A percentile compares a stretch with the other conserved stretches of the same genome.
phyloP scores from a whole-genome alignment of 2,113 vertebrate genomes.

The Sceloporus undulatus region DNA sequence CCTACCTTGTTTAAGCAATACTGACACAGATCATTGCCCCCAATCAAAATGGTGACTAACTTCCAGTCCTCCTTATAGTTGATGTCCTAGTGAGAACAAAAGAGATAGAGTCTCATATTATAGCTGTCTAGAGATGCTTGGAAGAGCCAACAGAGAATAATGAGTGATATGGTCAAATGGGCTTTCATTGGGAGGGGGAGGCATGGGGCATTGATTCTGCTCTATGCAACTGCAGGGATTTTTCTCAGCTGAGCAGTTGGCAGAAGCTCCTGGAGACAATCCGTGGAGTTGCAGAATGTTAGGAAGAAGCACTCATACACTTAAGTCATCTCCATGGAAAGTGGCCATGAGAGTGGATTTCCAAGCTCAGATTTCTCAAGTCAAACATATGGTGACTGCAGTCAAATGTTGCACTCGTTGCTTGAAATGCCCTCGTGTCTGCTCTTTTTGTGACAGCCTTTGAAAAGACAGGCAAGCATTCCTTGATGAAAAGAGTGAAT shows the following conservation, averaged over 20 bases:
- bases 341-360: not conserved
- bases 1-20: constrained; percentile 88
- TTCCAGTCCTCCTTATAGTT: constrained; percentile 93
- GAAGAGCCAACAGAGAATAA: constrained; percentile 17
- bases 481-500: not conserved
- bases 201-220: constrained; percentile 1
- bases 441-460: not conserved
- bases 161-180: constrained; percentile 8
- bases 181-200: not conserved
- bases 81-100: constrained; percentile 80
- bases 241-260: not conserved
- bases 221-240: not conserved
- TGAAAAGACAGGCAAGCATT: not conserved
- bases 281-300: not conserved
- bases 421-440: not conserved
- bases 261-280: not conserved
- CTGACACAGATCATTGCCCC: constrained; percentile 90
- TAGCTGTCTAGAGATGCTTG: constrained; percentile 10
- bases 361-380: not conserved
- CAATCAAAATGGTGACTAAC: constrained; percentile 91
- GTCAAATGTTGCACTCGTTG: not conserved
- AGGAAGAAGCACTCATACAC: not conserved
- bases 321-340: not conserved
- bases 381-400: not conserved
- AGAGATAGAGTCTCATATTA: constrained; percentile 38